Percentiles rank a stretch among this genome's conserved stretches.
Conservation (phyloP, 2,888 invertebrate genomes). For the Cremastinae sp. region DNA sequence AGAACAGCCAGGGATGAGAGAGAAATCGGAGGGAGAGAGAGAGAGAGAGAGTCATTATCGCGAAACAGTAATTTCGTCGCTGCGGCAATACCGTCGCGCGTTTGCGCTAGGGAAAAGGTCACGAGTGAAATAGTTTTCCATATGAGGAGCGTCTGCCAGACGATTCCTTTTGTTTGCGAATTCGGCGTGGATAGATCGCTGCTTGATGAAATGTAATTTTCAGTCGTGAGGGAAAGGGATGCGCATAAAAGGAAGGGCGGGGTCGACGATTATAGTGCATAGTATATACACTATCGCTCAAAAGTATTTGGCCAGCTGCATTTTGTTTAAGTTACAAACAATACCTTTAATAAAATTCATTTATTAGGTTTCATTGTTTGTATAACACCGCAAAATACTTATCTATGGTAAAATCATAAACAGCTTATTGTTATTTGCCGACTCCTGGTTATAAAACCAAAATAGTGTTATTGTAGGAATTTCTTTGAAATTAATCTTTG, state of each 20-base stretch:
- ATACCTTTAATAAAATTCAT: too few relatives aligned
- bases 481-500: too few relatives aligned
- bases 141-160: neutral
- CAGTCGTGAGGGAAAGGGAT: too few relatives aligned
- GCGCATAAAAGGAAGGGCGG: neutral
- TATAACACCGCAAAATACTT: too few relatives aligned
- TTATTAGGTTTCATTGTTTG: too few relatives aligned
- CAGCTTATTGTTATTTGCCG: too few relatives aligned
- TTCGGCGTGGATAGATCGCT: neutral
- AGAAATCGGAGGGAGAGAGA: neutral
- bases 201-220: neutral
- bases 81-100: neutral
- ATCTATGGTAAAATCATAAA: too few relatives aligned
- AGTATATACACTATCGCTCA: too few relatives aligned
- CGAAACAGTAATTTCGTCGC: conserved; percentile 11
- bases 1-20: neutral
- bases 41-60: conserved; percentile 15
- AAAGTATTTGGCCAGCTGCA: too few relatives aligned
- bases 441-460: too few relatives aligned
- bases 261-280: conserved; percentile 33
- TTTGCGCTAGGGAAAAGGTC: neutral
- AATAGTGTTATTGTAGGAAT: too few relatives aligned
- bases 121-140: neutral
- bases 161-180: neutral
- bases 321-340: too few relatives aligned